Evolutionary conservation across 1,140 invertebrate genomes (phyloP).

Genomic region (Saxidomus purpurata): DNA sequence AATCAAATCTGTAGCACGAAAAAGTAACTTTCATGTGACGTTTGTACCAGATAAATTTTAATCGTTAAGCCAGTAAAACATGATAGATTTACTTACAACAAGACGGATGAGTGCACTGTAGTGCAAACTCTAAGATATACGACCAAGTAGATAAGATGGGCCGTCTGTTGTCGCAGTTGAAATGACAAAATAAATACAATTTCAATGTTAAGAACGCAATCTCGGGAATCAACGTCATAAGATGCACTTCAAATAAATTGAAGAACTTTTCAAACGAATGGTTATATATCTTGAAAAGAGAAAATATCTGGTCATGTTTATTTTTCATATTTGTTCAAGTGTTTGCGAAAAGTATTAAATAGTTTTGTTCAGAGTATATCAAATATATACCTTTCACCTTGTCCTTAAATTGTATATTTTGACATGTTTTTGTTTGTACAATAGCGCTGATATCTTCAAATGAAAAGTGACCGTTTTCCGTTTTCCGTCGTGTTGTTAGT

Average conservation of each 20-base stretch:
- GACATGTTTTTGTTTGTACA: constrained; percentile 10
- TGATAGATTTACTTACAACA: no score
- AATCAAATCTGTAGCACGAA: no score
- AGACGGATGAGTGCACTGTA: background rate
- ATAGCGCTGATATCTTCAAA: background rate
- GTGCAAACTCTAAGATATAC: background rate
- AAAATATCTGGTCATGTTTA: constrained; percentile 41
- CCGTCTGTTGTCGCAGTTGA: constrained; percentile 10
- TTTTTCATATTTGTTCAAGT: constrained; percentile 44
- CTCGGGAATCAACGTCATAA: background rate
- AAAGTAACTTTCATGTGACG: no score
- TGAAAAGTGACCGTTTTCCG: no score
- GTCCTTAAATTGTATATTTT: background rate
- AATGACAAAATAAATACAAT: constrained; percentile 49
- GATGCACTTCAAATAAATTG: constrained; percentile 23
- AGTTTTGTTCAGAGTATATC: constrained; percentile 11
- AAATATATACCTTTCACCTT: constrained; percentile 4
- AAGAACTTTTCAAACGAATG: constrained; percentile 4
- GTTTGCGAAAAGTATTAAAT: constrained; percentile 29
- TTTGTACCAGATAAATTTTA: no score
- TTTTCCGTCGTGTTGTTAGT: no score
- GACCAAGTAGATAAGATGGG: background rate
- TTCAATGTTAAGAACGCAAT: background rate
- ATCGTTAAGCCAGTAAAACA: no score
- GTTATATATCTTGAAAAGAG: constrained; percentile 32